These are phyloP conservation scores for Kryptolebias ocellatus DNA, from an alignment of 2,797 vertebrate genomes.

Conservation along the genomic window DNA sequence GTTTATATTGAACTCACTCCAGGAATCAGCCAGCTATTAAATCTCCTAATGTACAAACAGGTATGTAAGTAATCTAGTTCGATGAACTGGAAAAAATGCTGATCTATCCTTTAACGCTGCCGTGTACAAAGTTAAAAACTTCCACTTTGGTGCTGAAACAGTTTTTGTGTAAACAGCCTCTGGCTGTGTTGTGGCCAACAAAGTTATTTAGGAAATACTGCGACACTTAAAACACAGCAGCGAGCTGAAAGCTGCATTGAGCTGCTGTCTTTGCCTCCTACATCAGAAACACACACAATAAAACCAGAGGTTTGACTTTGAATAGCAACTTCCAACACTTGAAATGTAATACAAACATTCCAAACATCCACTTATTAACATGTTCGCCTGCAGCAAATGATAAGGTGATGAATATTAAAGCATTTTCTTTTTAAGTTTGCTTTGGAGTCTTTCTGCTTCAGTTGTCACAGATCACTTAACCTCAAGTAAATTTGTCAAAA, in stretches of 20 bases:
- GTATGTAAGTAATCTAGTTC: not conserved
- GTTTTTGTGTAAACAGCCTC: slow-evolving; percentile 2
- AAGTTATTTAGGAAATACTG: slow-evolving; percentile 18
- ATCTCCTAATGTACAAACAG: not conserved
- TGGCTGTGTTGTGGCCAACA: not conserved
- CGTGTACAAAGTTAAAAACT: not conserved
- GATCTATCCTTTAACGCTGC: not conserved
- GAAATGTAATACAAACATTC: slow-evolving; percentile 41
- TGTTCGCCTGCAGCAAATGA: slow-evolving; percentile 46
- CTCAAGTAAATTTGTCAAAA: slow-evolving; percentile 50
- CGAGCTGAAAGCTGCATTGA: slow-evolving; percentile 18
- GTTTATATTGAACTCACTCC: not conserved
- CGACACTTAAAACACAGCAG: slow-evolving; percentile 16
- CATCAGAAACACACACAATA: slow-evolving; percentile 30
- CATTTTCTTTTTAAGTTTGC: slow-evolving; percentile 43
- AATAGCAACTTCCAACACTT: slow-evolving; percentile 42
- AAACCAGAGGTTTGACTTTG: slow-evolving; percentile 25
- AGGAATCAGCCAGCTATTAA: not conserved
- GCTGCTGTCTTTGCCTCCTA: slow-evolving; percentile 23
- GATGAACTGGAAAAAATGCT: not conserved
- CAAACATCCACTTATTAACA: slow-evolving; percentile 39
- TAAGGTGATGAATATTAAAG: slow-evolving; percentile 52
- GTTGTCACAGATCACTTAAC: slow-evolving; percentile 48
- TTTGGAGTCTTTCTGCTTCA: slow-evolving; percentile 39
- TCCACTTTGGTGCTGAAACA: slow-evolving; percentile 2